These are phyloP conservation scores for Therioaphis trifolii DNA, from an alignment of 2,888 invertebrate genomes.

Conservation along the genomic window DNA sequence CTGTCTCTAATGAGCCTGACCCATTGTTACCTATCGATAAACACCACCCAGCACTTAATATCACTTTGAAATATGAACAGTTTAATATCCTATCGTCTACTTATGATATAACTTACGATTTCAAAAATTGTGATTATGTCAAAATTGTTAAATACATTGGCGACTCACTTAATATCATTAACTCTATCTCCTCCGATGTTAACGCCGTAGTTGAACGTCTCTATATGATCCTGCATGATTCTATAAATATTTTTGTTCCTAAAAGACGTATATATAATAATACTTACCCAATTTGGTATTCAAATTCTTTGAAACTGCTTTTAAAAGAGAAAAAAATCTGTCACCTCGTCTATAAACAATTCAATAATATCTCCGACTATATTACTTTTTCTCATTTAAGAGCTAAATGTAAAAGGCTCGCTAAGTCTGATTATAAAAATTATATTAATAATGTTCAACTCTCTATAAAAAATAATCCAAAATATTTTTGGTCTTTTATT, in stretches of 20 bases:
- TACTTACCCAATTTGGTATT: no score
- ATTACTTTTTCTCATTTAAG: neutral
- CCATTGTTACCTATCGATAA: conserved; percentile 10
- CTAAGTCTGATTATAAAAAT: neutral
- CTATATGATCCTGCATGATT: neutral
- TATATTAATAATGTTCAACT: no score
- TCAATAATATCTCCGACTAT: neutral
- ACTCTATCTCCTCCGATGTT: neutral
- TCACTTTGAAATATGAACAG: neutral
- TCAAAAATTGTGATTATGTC: no score
- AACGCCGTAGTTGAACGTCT: neutral
- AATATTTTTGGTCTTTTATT: no score
- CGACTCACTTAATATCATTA: neutral
- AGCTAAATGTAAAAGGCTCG: no score
- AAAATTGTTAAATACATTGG: conserved; percentile 4
- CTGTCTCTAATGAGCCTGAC: neutral
- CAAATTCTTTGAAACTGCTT: no score
- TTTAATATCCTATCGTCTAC: neutral
- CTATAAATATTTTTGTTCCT: neutral
- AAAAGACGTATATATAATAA: no score
- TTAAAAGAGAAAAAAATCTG: no score
- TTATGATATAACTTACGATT: neutral
- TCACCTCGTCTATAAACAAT: neutral
- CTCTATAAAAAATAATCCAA: no score
- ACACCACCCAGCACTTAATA: conserved; percentile 1